Percentiles rank a stretch among this genome's conserved stretches.
Evolutionary conservation across 2,797 vertebrate species (phyloP).

Genomic region (Danio aesculapii): DNA sequence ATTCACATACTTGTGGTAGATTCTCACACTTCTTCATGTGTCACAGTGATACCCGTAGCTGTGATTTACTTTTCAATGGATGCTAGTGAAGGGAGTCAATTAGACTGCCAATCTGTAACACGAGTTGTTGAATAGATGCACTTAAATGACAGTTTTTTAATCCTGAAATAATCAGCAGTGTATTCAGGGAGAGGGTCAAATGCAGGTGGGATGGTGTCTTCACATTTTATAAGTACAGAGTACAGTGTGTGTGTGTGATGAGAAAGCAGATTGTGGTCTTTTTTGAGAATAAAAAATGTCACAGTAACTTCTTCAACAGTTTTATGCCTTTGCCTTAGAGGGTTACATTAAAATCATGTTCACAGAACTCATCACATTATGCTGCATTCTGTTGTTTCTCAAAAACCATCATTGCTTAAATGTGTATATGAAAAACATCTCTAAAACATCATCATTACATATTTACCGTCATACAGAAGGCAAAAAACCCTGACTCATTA

Average conservation of each 20-base stretch:
- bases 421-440: neutral
- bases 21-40: constrained; percentile 3
- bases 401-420: neutral
- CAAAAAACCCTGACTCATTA: neutral
- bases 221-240: neutral
- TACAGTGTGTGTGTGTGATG: neutral
- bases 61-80: neutral
- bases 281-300: neutral
- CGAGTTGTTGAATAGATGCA: neutral
- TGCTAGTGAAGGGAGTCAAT: constrained; percentile 6
- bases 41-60: neutral
- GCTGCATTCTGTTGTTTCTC: neutral
- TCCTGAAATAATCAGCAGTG: constrained; percentile 6
- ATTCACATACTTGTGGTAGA: neutral
- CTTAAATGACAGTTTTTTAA: neutral
- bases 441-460: constrained; percentile 10
- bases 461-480: neutral
- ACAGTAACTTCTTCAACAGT: neutral
- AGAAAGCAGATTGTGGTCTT: neutral
- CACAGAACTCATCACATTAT: neutral
- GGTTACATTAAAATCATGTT: neutral
- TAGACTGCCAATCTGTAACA: neutral
- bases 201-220: neutral
- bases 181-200: neutral
- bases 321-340: neutral